phyloP scores from a whole-genome alignment of 2,888 invertebrate genomes.

The Drosophila nr. fundita region DNA sequence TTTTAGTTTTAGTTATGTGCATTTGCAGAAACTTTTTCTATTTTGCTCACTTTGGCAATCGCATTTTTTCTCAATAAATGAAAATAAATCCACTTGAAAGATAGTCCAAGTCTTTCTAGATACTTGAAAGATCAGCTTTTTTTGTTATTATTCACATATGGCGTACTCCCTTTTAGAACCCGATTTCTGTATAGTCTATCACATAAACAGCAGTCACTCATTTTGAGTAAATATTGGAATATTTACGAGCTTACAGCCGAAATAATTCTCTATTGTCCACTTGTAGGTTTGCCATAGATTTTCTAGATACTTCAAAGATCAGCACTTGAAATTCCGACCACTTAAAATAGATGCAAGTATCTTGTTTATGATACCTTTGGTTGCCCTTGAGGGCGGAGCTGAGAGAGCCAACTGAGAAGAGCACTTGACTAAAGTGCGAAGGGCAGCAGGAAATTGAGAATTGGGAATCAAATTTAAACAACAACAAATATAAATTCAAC shows the following conservation, averaged over 20 bases:
- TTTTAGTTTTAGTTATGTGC: background rate
- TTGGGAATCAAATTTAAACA: background rate
- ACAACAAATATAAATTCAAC: background rate
- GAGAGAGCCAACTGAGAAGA: conserved; percentile 1
- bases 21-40: background rate
- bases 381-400: conserved; percentile 20
- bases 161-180: background rate
- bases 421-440: conserved; percentile 43
- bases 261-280: background rate
- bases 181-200: background rate
- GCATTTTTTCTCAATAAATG: background rate
- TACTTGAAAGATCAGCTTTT: background rate
- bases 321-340: conserved; percentile 23
- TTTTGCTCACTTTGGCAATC: background rate
- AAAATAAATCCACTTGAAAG: background rate
- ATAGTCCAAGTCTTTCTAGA: background rate
- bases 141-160: background rate
- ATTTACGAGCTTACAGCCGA: background rate
- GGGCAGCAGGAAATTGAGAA: conserved; percentile 1
- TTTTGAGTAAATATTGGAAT: background rate
- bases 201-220: background rate
- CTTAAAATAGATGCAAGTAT: conserved; percentile 13
- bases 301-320: conserved; percentile 8
- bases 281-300: background rate
- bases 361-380: conserved; percentile 22